Evolutionary conservation across 2,113 vertebrate species (phyloP), one percentile per base, ranked within the genome.

Genomic region (Hippolais icterina): DNA sequence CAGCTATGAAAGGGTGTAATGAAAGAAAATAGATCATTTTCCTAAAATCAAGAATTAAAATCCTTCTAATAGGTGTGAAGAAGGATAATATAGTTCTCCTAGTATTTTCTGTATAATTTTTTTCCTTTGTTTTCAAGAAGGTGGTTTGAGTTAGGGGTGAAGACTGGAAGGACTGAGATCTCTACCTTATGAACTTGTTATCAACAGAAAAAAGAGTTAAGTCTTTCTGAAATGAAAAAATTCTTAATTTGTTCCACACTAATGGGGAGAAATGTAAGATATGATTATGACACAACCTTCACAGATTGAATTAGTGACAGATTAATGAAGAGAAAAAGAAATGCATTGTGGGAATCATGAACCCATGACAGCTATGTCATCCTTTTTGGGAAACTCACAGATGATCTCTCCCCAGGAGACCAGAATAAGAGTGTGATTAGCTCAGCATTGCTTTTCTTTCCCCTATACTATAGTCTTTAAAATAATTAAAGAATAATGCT

Each of bases 271-370:
- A 98, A 93, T 94, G 54, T 97, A 95, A 96, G 93, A 96, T 95
- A 93, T 90, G 77, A 96, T 94, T 94, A 93, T 96, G 94, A 97
- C 92, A 92, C 37, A 93, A 52, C 15, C 59, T 94, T 95, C 82
- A 81, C 50, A 94, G 90, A 96, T 79, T 96, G 93, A 97, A 94
- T 96, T 97, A 97, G 80, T 92, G 89, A 90, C 78, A 95, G 94
- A 96, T 96, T 97, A 97, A 94, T 96, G 89, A 98, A 97, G 89
- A 96, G 76, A 91, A 95, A 96, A 95, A 97, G 61, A 97, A 97
- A 92, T 90, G 54, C 29, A 68, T 78, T 95, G 47, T 93, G 83
- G 93, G 88, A 96, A 94, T 77, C 46, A 78, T 42, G 66, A 91
- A 94, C 56, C 54, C 75, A 33, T 79, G 77, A 95, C 82, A 97